These are phyloP conservation scores for Apodemia zela DNA, from an alignment of 2,888 invertebrate species.

Conservation along the genomic window DNA sequence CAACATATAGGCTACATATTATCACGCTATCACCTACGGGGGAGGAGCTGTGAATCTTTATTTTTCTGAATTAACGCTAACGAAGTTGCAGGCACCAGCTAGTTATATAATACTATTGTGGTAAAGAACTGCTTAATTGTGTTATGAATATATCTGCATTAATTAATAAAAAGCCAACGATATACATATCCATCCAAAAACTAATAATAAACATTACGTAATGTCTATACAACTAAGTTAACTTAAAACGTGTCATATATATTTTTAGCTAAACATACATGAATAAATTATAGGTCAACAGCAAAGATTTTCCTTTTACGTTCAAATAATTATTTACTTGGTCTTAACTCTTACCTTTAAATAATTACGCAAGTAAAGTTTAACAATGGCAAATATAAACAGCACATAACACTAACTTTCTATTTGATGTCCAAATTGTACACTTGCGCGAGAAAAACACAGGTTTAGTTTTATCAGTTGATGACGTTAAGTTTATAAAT, in stretches of 20 bases:
- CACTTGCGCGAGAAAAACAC: slow-evolving; percentile 42
- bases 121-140: too few relatives aligned
- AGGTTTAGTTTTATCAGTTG: slow-evolving; percentile 49
- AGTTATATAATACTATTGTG: too few relatives aligned
- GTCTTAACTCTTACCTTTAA: slow-evolving; percentile 10
- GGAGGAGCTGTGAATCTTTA: too few relatives aligned
- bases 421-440: slow-evolving; percentile 3
- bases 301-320: slow-evolving; percentile 6
- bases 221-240: background rate
- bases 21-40: too few relatives aligned
- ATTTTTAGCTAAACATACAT: background rate
- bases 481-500: slow-evolving; percentile 72
- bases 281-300: background rate
- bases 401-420: slow-evolving; percentile 5
- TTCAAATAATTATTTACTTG: background rate
- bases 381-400: background rate
- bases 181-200: too few relatives aligned
- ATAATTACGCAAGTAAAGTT: slow-evolving; percentile 7
- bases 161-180: too few relatives aligned
- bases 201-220: background rate
- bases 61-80: too few relatives aligned
- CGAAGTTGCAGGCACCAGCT: too few relatives aligned
- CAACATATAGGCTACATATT: too few relatives aligned
- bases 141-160: too few relatives aligned
- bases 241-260: background rate